phyloP scores from a whole-genome alignment of 2,113 vertebrate genomes.

The Chaenocephalus aceratus region DNA sequence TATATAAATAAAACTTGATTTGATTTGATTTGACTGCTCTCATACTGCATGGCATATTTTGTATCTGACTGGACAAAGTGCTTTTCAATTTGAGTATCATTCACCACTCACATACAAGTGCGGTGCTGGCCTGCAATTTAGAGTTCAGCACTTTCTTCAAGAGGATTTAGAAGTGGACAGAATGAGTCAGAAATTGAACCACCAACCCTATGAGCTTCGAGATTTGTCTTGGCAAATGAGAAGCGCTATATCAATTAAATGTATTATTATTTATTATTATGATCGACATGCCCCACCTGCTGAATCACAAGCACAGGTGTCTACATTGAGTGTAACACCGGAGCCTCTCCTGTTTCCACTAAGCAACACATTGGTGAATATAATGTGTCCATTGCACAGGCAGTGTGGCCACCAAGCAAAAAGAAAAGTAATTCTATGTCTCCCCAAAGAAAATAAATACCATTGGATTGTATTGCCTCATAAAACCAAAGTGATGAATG shows the following conservation, averaged over 20 bases:
- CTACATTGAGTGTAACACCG: background rate
- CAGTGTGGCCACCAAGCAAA: background rate
- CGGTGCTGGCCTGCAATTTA: too few relatives aligned
- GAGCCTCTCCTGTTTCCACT: background rate
- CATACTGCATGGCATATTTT: background rate
- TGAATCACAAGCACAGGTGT: background rate
- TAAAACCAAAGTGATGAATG: constrained; percentile 51
- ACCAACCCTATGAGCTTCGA: background rate
- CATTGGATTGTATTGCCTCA: constrained; percentile 29
- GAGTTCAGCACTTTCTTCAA: background rate
- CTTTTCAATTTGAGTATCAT: background rate
- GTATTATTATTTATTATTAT: too few relatives aligned
- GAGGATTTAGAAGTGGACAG: background rate
- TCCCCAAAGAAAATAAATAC: constrained; percentile 14
- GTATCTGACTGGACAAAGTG: background rate
- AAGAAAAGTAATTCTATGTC: constrained; percentile 30
- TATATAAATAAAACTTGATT: too few relatives aligned
- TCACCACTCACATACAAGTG: background rate
- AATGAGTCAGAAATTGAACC: background rate
- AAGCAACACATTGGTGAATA: background rate
- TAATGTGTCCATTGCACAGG: background rate
- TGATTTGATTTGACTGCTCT: too few relatives aligned
- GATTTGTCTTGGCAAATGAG: too few relatives aligned
- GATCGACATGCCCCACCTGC: background rate
- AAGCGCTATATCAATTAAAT: too few relatives aligned